These are phyloP conservation scores for Sminthurides bifidus DNA, from an alignment of 1,140 invertebrate genomes.

Conservation along the genomic window DNA sequence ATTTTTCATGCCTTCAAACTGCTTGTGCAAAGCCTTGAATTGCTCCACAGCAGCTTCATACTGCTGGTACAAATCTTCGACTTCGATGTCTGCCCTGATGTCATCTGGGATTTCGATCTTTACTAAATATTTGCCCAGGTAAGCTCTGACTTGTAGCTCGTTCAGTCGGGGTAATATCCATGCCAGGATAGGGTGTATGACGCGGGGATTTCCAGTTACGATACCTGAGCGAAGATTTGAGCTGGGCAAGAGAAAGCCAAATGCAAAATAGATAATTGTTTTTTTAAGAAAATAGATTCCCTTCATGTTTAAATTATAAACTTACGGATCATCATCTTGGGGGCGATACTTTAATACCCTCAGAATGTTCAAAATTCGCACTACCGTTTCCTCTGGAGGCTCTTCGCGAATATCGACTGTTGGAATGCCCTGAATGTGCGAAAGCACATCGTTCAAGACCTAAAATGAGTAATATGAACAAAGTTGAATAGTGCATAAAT, in stretches of 20 bases:
- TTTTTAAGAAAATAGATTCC: slow-evolving; percentile 18
- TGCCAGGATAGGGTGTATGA: slow-evolving; percentile 62
- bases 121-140: slow-evolving; percentile 60
- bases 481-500: too few species aligned
- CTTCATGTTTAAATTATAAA: slow-evolving; percentile 2
- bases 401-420: slow-evolving; percentile 51
- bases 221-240: slow-evolving; percentile 53
- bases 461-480: slow-evolving; percentile 34
- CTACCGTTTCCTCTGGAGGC: slow-evolving; percentile 48
- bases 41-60: slow-evolving; percentile 67
- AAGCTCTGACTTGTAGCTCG: slow-evolving; percentile 65
- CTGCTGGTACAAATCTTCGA: slow-evolving; percentile 57
- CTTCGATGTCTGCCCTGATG: slow-evolving; percentile 61
- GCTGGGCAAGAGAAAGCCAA: slow-evolving; percentile 33
- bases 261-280: background rate
- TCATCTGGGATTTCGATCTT: slow-evolving; percentile 72
- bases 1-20: slow-evolving; percentile 52
- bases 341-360: slow-evolving; percentile 58
- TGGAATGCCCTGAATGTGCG: slow-evolving; percentile 49
- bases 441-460: slow-evolving; percentile 54
- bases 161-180: slow-evolving; percentile 62
- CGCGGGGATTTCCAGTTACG: slow-evolving; percentile 57
- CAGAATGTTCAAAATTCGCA: slow-evolving; percentile 49
- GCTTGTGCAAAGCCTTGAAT: slow-evolving; percentile 68
- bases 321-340: slow-evolving; percentile 40